Percentiles rank a stretch among this genome's conserved stretches.
phyloP scores from a whole-genome alignment of 2,113 vertebrate species.

The Xiphophorus hellerii region DNA sequence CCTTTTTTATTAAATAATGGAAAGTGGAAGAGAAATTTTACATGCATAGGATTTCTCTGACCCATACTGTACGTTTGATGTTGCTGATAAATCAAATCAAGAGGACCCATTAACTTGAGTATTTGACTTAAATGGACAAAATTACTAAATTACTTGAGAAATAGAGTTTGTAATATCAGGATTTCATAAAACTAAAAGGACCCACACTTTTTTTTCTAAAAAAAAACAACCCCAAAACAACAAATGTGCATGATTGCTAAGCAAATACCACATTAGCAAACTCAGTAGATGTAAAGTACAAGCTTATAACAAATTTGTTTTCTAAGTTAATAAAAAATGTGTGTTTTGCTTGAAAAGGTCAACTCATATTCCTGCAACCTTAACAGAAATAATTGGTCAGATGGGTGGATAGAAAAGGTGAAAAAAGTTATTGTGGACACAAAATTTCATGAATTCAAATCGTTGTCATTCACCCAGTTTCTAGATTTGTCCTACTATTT shows the following conservation, averaged over 20 bases:
- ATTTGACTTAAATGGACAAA: conserved; percentile 1
- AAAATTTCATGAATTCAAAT: conserved; percentile 14
- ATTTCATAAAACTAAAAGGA: background rate
- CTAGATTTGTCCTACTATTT: background rate
- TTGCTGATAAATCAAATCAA: conserved; percentile 9
- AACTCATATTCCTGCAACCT: too few species aligned
- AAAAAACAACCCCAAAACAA: background rate
- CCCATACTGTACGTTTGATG: conserved; percentile 14
- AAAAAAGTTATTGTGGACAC: background rate
- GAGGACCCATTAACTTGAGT: conserved; percentile 4
- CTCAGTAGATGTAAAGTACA: too few species aligned
- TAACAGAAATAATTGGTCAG: too few species aligned
- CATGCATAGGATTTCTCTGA: conserved; percentile 11
- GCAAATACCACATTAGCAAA: background rate
- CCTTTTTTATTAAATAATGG: conserved; percentile 17
- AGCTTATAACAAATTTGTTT: too few species aligned
- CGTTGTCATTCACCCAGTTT: background rate
- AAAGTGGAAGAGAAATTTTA: background rate
- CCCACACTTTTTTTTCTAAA: background rate
- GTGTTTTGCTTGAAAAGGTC: too few species aligned
- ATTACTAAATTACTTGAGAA: background rate
- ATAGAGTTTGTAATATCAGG: background rate
- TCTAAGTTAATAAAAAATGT: too few species aligned
- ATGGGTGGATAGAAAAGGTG: background rate
- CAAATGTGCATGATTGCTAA: background rate